Base-by-base conservation (phyloP, 2,797 vertebrate species). In the Pangasius krempfi region DNA sequence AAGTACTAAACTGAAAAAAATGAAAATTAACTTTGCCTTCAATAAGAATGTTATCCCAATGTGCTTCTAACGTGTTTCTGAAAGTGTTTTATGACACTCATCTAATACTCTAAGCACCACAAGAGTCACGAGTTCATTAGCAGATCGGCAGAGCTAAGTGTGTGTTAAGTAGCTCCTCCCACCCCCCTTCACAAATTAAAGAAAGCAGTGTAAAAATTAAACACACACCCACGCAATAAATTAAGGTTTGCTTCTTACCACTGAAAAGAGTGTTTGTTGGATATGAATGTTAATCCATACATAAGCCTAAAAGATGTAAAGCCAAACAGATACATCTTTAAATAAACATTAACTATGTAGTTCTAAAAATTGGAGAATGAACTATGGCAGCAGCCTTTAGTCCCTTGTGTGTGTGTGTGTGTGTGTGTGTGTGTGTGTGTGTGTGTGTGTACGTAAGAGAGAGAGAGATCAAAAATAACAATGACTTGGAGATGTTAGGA, bases 401-500 rank as follows among this genome's bases (percentile, higher is more conserved):
- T 85, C 84, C 84, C 68, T n/a, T 66, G 64, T 40, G 37, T 40
- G 3, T n/a, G n/a, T 66, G 10, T 73, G 66, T 81, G n/a, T 37
- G 72, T 22, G 4, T 54, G 70, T 58, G 37, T 50, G 18, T 5
- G 40, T 30, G 18, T 30, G 60, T 27, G 58, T 33, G 70, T 25
- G 1, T 47, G 56, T 27, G 8, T 9, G 2, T 0, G 37, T 7
- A 44, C 4, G 4, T 2, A 22, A 6, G 50, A 37, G 20, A 52
- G 33, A n/a, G 60, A 33, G 73, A 60, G 83, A 86, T 25, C 68
- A n/a, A 56, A 81, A 90, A 88, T 50, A 81, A 16, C 12, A 44
- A 66, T 52, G 75, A 82, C 40, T 33, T 27, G 25, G 90, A 86
- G 78, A 70, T 82, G 95, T 98, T 99, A 99, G 0, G 98, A 99